Base-by-base conservation (phyloP, 2,888 invertebrate genomes). In the Clepsis dumicolana region DNA sequence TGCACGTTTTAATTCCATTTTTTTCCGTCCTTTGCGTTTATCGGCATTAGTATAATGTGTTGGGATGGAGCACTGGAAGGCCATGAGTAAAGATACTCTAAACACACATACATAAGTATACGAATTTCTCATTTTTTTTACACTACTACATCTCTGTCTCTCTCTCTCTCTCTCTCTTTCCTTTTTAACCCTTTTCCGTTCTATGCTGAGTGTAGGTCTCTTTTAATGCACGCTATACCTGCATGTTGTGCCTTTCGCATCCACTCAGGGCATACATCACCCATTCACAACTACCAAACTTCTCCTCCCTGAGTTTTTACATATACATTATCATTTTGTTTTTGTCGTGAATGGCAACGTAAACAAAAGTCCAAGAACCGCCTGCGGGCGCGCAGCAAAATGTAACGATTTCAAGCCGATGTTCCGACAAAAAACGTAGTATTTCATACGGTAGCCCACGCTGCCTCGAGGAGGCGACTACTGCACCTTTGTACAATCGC, bases 371-470 rank as follows among this genome's bases (percentile, higher is more conserved):
- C 41, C 61, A 67, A 68, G 70, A 63, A 71, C 50, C 53, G 75
- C 77, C 77, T 60, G 73, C 64, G 80, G 80, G 75, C 73, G 75
- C 74, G 78, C 77, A 79, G 83, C 85, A 78, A 84, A 84, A 87
- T 85, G 85, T 84, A 85, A 85, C 81, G 82, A 84, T 86, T 84
- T 84, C 77, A 84, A 83, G 83, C 78, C 75, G 79, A 80, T 79
- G 80, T 78, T 73, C 72, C 71, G 74, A 74, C 76, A 88, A 90
- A 90, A 91, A 90, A 85, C 84, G 84, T 87, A 88, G 91, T 90
- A 91, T 87, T 82, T 79, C 78, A 82, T 88, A 90, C 91, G 83
- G 92, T 90, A 91, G 91, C 90, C 81, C 81, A 80, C 79, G 80
- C 78, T 78, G 70, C 79, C 78, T 81, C 78, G 74, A 73, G 75